These are phyloP conservation scores for Panopea generosa DNA, from an alignment of 2,888 invertebrate species.

Conservation along the genomic window DNA sequence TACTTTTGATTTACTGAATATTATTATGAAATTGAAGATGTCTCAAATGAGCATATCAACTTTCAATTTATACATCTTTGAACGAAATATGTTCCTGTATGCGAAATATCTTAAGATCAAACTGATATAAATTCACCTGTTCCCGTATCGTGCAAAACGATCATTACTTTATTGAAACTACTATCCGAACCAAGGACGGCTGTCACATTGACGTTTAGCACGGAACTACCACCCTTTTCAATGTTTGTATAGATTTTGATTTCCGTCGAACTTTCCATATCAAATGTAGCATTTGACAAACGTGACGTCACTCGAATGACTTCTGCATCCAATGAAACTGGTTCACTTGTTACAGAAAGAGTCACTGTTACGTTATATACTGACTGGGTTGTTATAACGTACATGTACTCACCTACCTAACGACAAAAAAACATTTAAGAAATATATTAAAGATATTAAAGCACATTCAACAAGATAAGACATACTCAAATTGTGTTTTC, in stretches of 20 bases:
- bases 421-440: neutral
- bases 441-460: neutral
- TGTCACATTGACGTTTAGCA: constrained; percentile 10
- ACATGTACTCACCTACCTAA: constrained; percentile 12
- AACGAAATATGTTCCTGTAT: too few species aligned
- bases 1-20: too few species aligned
- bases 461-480: too few species aligned
- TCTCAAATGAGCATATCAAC: too few species aligned
- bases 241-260: constrained; percentile 9
- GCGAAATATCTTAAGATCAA: too few species aligned
- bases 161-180: neutral
- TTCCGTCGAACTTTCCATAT: constrained; percentile 5
- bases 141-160: constrained; percentile 1
- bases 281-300: constrained; percentile 9
- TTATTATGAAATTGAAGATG: too few species aligned
- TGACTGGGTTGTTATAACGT: constrained; percentile 1
- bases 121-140: constrained; percentile 3
- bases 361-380: neutral
- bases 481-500: too few species aligned
- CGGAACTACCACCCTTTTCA: constrained; percentile 7
- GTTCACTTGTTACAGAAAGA: neutral
- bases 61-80: too few species aligned
- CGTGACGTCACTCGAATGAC: constrained; percentile 20
- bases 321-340: constrained; percentile 9
- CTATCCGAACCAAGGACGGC: constrained; percentile 7